Evolutionary conservation across 1,140 invertebrate genomes (phyloP), one percentile per base, ranked within the genome.

Genomic region (Antheraea pernyi): DNA sequence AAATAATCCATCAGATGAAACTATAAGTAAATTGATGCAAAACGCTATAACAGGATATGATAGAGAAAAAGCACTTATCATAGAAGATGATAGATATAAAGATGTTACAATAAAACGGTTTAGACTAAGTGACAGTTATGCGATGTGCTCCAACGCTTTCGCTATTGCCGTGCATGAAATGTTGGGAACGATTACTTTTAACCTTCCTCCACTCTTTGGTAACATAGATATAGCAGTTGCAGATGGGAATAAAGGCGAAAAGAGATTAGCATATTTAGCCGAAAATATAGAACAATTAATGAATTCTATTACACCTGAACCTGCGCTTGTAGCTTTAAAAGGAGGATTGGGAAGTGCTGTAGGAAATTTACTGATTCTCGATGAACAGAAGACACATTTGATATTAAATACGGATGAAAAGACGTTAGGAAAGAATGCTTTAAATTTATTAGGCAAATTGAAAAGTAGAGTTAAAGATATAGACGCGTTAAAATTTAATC

Each of bases 161-260:
- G 64, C 53, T 18, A 65, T 53, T 7, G 46, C 46, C 7, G 18
- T 39, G 5, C 7, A 46, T 8, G 9, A 19, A 19, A 53, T 46
- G 16, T 18, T 65, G 18, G 9, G 7, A 48, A 53, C 22, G 3
- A 13, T 61, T 59, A n/a, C 42, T 53, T 67, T 71, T 58, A 67
- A 71, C 19, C 19, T 71, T 58, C 70, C 70, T 16, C 18, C 42
- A 19, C 11, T n/a, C 9, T 71, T 71, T 67, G 70, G 70, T 42
- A 71, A 71, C 58, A 19, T 58, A 53, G 70, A 71, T n/a, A 62
- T 71, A 39, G 19, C 46, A 6, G 46, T 71, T 16, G 46, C 67
- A 59, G 37, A n/a, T 19, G 53, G 60, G 59, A 7, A 64, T 16
- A 19, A 30, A 63, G 3, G 48, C 9, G 13, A 67, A 64, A 67